phyloP scores from a whole-genome alignment of 2,888 invertebrate species.

The Apeira syringaria region DNA sequence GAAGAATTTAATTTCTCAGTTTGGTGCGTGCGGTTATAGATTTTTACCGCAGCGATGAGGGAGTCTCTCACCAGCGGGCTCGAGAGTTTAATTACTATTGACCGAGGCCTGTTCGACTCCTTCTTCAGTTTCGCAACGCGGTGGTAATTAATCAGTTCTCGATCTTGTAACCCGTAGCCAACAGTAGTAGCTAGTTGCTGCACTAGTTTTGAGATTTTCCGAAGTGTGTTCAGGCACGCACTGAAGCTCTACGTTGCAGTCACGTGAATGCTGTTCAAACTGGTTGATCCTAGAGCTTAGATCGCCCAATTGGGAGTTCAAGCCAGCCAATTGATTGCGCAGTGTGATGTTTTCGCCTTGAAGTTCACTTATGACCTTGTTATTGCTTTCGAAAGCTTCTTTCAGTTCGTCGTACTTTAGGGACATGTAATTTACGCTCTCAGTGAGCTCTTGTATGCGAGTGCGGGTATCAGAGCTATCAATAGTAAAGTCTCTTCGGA shows the following conservation, averaged over 20 bases:
- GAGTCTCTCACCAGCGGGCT: not conserved
- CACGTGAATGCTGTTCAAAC: too few species aligned
- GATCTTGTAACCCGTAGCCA: not conserved
- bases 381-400: not conserved
- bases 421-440: not conserved
- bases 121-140: not conserved
- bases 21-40: too few species aligned
- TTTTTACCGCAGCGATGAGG: not conserved
- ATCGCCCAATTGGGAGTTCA: too few species aligned
- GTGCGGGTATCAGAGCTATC: too few species aligned
- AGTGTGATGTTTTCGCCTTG: not conserved
- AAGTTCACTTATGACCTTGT: not conserved
- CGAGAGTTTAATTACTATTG: not conserved
- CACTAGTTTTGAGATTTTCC: not conserved
- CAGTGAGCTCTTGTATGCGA: too few species aligned
- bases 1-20: too few species aligned
- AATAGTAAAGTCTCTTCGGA: too few species aligned
- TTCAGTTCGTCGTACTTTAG: not conserved
- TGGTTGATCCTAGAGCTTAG: too few species aligned
- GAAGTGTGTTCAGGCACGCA: not conserved
- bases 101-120: not conserved
- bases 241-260: too few species aligned
- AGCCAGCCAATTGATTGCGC: too few species aligned
- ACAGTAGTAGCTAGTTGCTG: not conserved
- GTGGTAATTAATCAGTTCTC: not conserved